Base-by-base conservation (phyloP, 2,888 invertebrate species). In the Ophioninae sp. region DNA sequence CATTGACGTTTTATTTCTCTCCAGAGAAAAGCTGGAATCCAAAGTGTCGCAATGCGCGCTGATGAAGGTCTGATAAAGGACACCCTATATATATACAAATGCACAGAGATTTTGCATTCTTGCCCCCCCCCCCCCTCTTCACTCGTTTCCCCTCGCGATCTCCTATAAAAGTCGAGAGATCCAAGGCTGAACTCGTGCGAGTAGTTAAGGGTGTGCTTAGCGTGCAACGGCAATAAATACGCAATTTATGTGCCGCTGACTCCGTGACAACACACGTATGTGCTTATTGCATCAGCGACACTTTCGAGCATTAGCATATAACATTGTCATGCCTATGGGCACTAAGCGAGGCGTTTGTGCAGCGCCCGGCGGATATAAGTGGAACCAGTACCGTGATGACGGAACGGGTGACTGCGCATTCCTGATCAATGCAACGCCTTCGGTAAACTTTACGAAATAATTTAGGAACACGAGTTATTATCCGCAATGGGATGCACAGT, bases 231-330 rank as follows among this genome's bases (percentile, higher is more conserved):
- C 86, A 87, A 89, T 89, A 90, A 89, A 88, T 90, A 89, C 86
- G 87, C 88, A 88, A 88, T 90, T 90, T 89, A 90, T 89, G 86
- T 87, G 83, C 87, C 85, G 86, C 82, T 84, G 85, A 72, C 72
- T 73, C 84, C 85, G 74, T 61, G 17, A 50, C 50, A 50, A 50
- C 17, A 82, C 76, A 81, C 82, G 83, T 79, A 79, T 83, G 82
- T 83, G 82, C 84, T 59, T 86, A 89, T 89, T 89, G 88, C 89
- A 87, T 87, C 88, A 89, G 88, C 86, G 86, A 88, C 87, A 89
- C 89, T 89, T 90, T 89, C 89, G 86, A 88, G 85, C 86, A 87
- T 88, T 88, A 87, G 86, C 88, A 87, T 89, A 87, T 81, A 85
- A 86, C 86, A 90, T 90, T 89, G 90, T 89, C 87, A 88, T 84